These are phyloP conservation scores for Clunio marinus DNA, from an alignment of 2,888 invertebrate species.

Conservation along the genomic window DNA sequence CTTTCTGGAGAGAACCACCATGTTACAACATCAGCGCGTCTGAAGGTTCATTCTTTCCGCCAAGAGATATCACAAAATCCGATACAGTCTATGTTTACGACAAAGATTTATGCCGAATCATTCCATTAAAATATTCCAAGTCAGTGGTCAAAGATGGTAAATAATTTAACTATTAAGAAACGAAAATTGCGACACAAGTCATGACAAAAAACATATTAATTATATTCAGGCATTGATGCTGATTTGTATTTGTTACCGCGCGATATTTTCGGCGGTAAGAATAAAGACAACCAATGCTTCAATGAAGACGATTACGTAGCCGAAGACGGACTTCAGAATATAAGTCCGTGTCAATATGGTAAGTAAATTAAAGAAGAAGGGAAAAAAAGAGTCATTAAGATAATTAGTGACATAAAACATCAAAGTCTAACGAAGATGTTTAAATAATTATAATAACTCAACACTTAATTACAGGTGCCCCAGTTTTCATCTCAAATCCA, in stretches of 20 bases:
- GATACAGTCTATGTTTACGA: slow-evolving; percentile 75
- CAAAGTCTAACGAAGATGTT: no score
- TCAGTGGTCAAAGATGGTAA: slow-evolving; percentile 67
- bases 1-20: slow-evolving; percentile 70
- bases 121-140: slow-evolving; percentile 68
- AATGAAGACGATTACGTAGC: slow-evolving; percentile 64
- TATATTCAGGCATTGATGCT: slow-evolving; percentile 59
- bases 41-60: slow-evolving; percentile 82
- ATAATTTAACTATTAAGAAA: no score
- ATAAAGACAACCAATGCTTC: slow-evolving; percentile 69
- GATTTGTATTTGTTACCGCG: slow-evolving; percentile 70
- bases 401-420: neutral
- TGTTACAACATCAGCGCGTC: slow-evolving; percentile 69
- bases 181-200: neutral
- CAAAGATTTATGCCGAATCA: slow-evolving; percentile 77
- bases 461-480: slow-evolving; percentile 62
- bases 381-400: slow-evolving; percentile 2
- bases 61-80: slow-evolving; percentile 64
- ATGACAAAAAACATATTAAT: neutral
- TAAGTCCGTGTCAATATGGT: slow-evolving; percentile 85
- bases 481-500: slow-evolving; percentile 82
- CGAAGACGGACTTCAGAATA: slow-evolving; percentile 73
- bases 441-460: neutral
- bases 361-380: slow-evolving; percentile 45
- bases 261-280: slow-evolving; percentile 62